Base-by-base conservation (phyloP, 2,113 vertebrate species). In the Psephotus haematonotus region DNA sequence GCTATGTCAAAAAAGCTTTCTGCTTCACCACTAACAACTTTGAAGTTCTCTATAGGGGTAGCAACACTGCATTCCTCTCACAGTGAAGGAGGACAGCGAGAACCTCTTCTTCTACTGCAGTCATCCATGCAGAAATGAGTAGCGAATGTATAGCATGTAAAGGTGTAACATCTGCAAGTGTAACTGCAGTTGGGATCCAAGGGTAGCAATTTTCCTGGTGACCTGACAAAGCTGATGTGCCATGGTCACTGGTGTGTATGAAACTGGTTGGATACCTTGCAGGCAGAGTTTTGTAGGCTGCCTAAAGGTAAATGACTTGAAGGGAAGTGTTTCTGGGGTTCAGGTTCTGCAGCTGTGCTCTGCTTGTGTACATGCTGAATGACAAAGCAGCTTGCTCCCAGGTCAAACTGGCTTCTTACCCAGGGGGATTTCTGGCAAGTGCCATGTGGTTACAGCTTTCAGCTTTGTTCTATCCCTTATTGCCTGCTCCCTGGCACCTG, bases 381-480 rank as follows among this genome's bases (percentile, higher is more conserved):
- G 7, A 67, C 43, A 71, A 69, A 43, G 31, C 1, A 3, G 17
- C 49, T 80, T 64, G 12, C 6, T 87, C 25, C 17, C 23, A 50
- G 55, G 69, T 28, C 19, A 59, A 77, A 7, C 10, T 62, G 63
- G 15, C 63, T 62, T 60, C 24, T 91, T 52, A 41, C 1, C 10
- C 10, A 33, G 23, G 5, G 2, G 3, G 53, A 62, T 62, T 77
- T 20, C 37, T 35, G 19, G 15, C 9, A 70, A 49, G 9, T 60
- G 37, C 10, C 7, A 29, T 9, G 2, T 9, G 11, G 35, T n/a
- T 85, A 49, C 35, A 82, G 10, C 18, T 77, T 74, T 13, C 33
- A 67, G n/a, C 19, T 1, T 0, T 59, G 10, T 3, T 1, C 33
- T 69, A 46, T 14, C 5, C 28, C 82, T 67, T 3, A 1, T 82